Evolutionary conservation across 2,888 invertebrate genomes (phyloP), one percentile per base, ranked within the genome.

Genomic region (Lycocerus yunnanus): DNA sequence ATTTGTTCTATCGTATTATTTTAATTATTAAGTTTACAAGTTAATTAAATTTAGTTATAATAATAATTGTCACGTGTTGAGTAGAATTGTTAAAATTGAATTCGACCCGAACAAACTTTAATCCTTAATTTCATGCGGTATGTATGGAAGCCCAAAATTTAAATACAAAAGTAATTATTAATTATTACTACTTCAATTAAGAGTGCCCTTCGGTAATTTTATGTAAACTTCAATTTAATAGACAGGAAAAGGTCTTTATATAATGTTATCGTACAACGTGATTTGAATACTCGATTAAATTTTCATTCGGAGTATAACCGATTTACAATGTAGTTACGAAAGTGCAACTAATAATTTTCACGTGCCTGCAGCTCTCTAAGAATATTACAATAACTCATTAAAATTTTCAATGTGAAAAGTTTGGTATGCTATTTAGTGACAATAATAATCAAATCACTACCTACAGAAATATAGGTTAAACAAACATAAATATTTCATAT

Each of bases 201-300:
- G 61, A 63, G 18, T 63, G 18, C 61, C 61, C 20, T 20, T 16
- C 16, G 61, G 61, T 63, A 20, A 63, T 63, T 63, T 63, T 63
- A 63, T 63, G 61, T 63, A 63, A 63, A 63, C 61, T 63, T 63
- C 61, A 63, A 63, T 63, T 63, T 63, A 63, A 63, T 63, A 63
- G 61, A 63, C 61, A 63, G 20, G 61, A 63, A 63, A 63, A 63
- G 61, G 61, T 63, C 61, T 63, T 63, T 63, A 63, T 63, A 20
- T 63, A 18, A 15, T 63, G 61, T 63, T 63, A 63, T 63, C 13
- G 61, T 13, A 18, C 20, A 63, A 63, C 61, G 61, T 63, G 61
- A 63, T 63, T 63, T 63, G 61, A 63, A 63, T 63, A 63, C 61
- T n/a, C 61, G 20, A 63, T 63, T 63, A 15, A 63, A 63, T 63